These are phyloP conservation scores for Chironomus riparius DNA, from an alignment of 2,888 invertebrate species.

Conservation along the genomic window DNA sequence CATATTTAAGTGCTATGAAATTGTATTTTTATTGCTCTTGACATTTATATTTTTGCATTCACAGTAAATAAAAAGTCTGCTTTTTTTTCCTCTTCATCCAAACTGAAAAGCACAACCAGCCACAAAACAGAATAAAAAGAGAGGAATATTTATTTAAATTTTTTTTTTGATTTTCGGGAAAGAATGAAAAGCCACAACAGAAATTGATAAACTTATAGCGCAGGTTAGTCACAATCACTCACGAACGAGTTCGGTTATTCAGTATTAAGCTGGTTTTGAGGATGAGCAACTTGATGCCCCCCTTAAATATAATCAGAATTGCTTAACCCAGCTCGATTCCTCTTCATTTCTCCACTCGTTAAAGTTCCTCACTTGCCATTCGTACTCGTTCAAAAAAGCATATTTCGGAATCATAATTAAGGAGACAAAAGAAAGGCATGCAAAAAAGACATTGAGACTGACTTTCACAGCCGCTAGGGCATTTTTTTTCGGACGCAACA, in stretches of 20 bases:
- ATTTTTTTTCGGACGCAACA: not conserved
- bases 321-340: no score
- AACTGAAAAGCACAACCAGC: not conserved
- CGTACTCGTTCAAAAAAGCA: not conserved
- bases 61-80: no score
- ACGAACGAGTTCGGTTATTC: not conserved
- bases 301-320: no score
- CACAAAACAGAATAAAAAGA: not conserved
- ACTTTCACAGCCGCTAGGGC: conserved; percentile 20
- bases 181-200: not conserved
- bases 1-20: conserved; percentile 25
- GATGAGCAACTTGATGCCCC: no score
- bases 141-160: no score
- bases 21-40: conserved; percentile 23
- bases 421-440: not conserved
- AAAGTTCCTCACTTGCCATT: not conserved
- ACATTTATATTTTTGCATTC: conserved; percentile 2
- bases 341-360: no score
- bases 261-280: no score
- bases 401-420: not conserved
- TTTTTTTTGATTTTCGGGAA: not conserved
- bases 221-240: not conserved
- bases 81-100: not conserved
- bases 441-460: not conserved
- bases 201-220: conserved; percentile 2